Evolutionary conservation across 2,888 invertebrate species (phyloP), one percentile per base, ranked within the genome.

Genomic region (Diarsia brunnea): DNA sequence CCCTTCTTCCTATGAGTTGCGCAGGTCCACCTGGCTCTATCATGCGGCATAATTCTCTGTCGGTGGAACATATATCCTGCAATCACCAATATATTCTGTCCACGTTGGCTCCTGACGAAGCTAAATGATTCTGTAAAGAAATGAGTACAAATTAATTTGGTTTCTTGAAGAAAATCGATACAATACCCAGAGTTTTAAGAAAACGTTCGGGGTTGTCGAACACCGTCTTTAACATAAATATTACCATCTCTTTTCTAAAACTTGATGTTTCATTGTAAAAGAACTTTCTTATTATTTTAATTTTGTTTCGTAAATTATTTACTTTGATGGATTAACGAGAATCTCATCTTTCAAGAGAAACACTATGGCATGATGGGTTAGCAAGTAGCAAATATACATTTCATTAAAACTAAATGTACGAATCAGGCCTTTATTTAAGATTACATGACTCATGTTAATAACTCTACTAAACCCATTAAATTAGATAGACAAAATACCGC

Each of bases 51-150:
- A 7, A 24, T 31, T 2, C 45, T 58, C 16, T 79, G 77, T 3
- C 65, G 53, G 14, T 78, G 66, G 31, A 77, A 77, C 31, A 24
- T 12, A 55, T 79, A 70, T 51, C 79, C 79, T 21, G 71, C 14
- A 19, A 79, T 65, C 7, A 43, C 31, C 21, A 78, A 70, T 71
- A 79, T 78, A 31, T 31, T 79, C 4, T 53, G 43, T n/a, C 77
- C 77, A 27, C 71, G 72, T 31, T 16, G 49, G 8, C 45, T 79
- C 24, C 47, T 24, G 14, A 71, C 24, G n/a, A 45, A 78, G 16
- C 16, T 51, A 38, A 71, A 63, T 43, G 65, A n/a, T 47, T 49
- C 74, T 79, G 63, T 24, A 67, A 66, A 43, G 21, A n/a, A 53
- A 31, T 16, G 2, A 0, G 11, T 4, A 31, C 7, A 31, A 19